Evolutionary conservation across 2,888 invertebrate species (phyloP).

Genomic region (Troides oblongomaculatus): DNA sequence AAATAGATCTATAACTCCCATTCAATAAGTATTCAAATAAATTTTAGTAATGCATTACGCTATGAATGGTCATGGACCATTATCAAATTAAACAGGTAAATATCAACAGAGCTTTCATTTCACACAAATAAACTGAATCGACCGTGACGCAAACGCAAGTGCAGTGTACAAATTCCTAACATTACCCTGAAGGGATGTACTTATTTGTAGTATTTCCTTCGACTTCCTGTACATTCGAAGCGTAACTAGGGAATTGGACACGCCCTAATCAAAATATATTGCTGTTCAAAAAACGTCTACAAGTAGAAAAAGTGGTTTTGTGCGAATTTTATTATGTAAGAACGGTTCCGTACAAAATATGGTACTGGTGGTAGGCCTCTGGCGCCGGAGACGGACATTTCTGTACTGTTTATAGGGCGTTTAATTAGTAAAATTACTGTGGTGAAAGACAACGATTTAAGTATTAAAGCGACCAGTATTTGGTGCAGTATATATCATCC

Average conservation of each 20-base stretch:
- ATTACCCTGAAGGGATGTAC: slow-evolving; percentile 34
- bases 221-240: slow-evolving; percentile 31
- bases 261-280: slow-evolving; percentile 79
- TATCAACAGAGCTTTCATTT: slow-evolving; percentile 36
- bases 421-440: too few species aligned
- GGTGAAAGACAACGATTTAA: too few species aligned
- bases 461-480: too few species aligned
- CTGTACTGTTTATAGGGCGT: too few species aligned
- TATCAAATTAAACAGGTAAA: slow-evolving; percentile 24
- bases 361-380: neutral
- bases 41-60: neutral
- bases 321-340: neutral
- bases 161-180: slow-evolving; percentile 51
- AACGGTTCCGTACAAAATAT: slow-evolving; percentile 19
- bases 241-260: slow-evolving; percentile 61
- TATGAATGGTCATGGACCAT: slow-evolving; percentile 20
- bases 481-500: too few species aligned
- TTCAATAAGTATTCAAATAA: neutral
- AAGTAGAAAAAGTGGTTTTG: slow-evolving; percentile 31
- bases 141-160: slow-evolving; percentile 76
- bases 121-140: slow-evolving; percentile 43
- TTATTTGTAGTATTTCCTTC: slow-evolving; percentile 23
- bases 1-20: neutral
- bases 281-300: slow-evolving; percentile 58
- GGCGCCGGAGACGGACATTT: too few species aligned